Conservation (phyloP, 1,140 invertebrate species). For the Panagrolaimus sp. region DNA sequence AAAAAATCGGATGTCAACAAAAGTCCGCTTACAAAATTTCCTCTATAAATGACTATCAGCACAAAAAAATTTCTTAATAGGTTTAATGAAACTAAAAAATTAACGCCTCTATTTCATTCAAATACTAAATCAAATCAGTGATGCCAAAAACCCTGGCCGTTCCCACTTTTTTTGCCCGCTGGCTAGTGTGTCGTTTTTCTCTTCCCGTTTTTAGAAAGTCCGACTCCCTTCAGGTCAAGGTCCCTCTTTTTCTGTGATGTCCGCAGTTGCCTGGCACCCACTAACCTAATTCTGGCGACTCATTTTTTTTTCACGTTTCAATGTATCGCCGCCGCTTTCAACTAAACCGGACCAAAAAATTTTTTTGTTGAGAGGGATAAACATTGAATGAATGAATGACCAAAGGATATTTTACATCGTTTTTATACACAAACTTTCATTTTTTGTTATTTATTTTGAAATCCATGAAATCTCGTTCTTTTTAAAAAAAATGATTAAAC, state of each 20-base stretch:
- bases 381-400: not conserved
- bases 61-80: slow-evolving; percentile 1
- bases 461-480: not conserved
- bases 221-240: slow-evolving; percentile 11
- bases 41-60: not conserved
- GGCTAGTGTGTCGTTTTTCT: slow-evolving; percentile 1
- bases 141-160: not conserved
- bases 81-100: not conserved
- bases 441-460: not conserved
- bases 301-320: no score
- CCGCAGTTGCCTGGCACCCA: slow-evolving; percentile 5
- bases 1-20: not conserved
- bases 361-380: not conserved
- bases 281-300: slow-evolving; percentile 12
- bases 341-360: not conserved
- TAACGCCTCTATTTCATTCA: not conserved
- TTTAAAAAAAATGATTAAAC: no score
- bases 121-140: no score
- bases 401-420: not conserved
- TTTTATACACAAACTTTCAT: not conserved
- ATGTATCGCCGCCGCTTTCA: not conserved
- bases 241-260: not conserved
- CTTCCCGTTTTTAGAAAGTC: slow-evolving; percentile 9
- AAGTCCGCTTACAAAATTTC: not conserved
- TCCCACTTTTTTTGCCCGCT: not conserved